Conservation (phyloP, 2,888 invertebrate species). For the Melolontha melolontha region DNA sequence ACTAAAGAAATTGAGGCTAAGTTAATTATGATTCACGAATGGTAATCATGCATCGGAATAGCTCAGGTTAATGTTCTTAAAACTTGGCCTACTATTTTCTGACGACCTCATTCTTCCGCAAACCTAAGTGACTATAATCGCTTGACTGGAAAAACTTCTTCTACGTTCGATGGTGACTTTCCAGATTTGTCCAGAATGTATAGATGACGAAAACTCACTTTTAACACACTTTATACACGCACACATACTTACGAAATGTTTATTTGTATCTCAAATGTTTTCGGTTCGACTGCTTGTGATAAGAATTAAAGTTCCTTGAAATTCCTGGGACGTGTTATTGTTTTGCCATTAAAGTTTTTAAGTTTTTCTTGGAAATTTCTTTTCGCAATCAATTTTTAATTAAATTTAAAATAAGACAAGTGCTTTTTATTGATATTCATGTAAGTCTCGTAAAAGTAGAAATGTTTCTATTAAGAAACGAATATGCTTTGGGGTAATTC, state of each 20-base stretch:
- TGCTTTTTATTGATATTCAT: no score
- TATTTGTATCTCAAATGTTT: slow-evolving; percentile 3
- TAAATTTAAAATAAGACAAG: no score
- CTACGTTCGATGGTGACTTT: slow-evolving; percentile 23
- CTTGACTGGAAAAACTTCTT: slow-evolving; percentile 30
- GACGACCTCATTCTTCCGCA: slow-evolving; percentile 51
- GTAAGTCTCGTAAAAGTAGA: no score
- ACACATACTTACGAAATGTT: slow-evolving; percentile 4
- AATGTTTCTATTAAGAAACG: no score
- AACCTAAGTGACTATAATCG: slow-evolving; percentile 36
- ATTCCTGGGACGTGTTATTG: no score
- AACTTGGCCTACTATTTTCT: slow-evolving; percentile 51
- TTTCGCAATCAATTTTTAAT: no score
- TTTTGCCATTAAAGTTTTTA: no score
- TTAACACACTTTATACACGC: slow-evolving; percentile 20
- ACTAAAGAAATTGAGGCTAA: slow-evolving; percentile 28
- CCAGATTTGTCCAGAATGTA: slow-evolving; percentile 24
- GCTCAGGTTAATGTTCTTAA: slow-evolving; percentile 47
- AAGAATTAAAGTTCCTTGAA: not conserved
- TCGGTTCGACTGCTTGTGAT: not conserved
- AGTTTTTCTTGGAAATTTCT: no score
- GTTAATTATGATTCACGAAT: slow-evolving; percentile 34
- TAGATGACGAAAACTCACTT: slow-evolving; percentile 29
- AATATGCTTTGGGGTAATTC: no score
- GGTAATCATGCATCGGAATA: slow-evolving; percentile 27